Evolutionary conservation across 37 sponge, comb jelly and placozoan species (phyloP), one percentile per base, ranked within the genome.

Genomic region (Aphrocallistes beatrix): DNA sequence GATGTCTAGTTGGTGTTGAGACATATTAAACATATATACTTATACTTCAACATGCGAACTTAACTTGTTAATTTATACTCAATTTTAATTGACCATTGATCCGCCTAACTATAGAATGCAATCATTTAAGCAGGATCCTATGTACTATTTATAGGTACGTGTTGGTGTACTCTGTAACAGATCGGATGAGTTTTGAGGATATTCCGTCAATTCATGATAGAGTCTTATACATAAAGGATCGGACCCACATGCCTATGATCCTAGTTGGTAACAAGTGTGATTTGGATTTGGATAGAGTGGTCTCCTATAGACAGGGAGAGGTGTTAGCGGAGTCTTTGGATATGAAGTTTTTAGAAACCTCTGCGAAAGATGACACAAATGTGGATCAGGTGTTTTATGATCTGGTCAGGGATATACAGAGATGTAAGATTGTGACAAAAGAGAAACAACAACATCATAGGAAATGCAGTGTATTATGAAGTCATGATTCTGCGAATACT

Each of bases 201-300:
- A 51, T 85, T 23, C 85, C 51, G 16, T 30, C 1, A 23, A 9
- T 85, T 38, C 37, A 42, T 28, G 51, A 51, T 0, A 51, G 37
- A 38, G 51, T 85, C 36, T 36, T 85, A 0, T 32, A 60, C 37
- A 60, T 85, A n/a, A 51, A 85, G 23, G 85, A 85, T 19, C 75
- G 75, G 10, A 19, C 51, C 81, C 36, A 51, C 39, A 83, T 86
- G 25, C 86, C 86, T 38, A 86, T 86, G 86, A 82, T 86, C 23
- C 86, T 86, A 37, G 86, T 86, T 23, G 86, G 81, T 36, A 86
- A 86, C 48, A 86, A 86, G 36, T 13, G 82, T 3, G 86, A 86
- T 81, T 30, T 86, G 81, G 86, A 86, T 37, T 36, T 23, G 36
- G 86, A 86, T 8, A 37, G 86, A 30, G 39, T 81, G 9, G 86